Evolutionary conservation across 2,888 invertebrate species (phyloP), one percentile per base, ranked within the genome.

Genomic region (Oxystoma pomonae): DNA sequence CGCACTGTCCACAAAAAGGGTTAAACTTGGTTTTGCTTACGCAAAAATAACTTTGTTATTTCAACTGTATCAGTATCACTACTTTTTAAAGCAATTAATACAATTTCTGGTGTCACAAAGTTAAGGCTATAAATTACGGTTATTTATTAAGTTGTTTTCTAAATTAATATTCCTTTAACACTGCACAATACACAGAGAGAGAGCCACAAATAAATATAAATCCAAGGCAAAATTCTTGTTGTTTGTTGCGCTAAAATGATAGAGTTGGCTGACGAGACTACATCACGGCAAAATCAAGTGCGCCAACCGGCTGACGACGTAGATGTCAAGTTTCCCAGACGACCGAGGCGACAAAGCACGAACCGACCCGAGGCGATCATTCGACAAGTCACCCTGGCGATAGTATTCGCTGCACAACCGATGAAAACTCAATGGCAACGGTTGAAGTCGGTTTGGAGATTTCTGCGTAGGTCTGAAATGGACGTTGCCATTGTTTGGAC

Each of bases 401-500:
- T 3, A 53, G 59, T 69, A 67, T 65, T 67, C 66, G 59, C 69
- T 65, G 57, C 67, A 68, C 67, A 71, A 69, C 69, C 65, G 74
- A 74, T 76, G 76, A 73, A 75, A 65, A 75, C 78, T 79, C 77
- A 79, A 78, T 79, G 79, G 77, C 76, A 77, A 73, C 73, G 70
- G 58, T 53, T 16, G 53, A 7, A 19, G 5, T 7, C 5, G 3
- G 35, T 53, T 19, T 5, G 16, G 53, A 53, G 19, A 16, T 19
- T 53, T 53, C 53, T 53, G 19, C 53, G 53, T 53, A 53, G 53
- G 53, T 16, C n/a, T 7, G 19, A 16, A 7, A 16, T 53, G 17
- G n/a, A 19, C n/a, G 53, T 53, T 53, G 53, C 53, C 53, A 16
- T 5, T 17, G 12, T 35, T 35, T 35, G 5, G 5, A 12, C 35